Evolutionary conservation across 1,140 invertebrate genomes (phyloP).

Genomic region (Scaptomyza graminum): DNA sequence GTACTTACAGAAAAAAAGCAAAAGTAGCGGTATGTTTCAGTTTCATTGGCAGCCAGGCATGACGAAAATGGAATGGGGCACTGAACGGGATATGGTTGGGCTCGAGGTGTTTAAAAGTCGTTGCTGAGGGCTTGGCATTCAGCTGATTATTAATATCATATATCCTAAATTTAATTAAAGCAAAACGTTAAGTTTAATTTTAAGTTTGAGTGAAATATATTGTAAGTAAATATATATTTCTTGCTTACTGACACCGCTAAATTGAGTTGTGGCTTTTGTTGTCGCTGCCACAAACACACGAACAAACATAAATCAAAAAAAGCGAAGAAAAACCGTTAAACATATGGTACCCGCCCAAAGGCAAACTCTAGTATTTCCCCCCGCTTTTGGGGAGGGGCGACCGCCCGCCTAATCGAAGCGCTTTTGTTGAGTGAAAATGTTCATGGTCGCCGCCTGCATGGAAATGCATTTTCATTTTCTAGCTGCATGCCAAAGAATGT

Average conservation of each 20-base stretch:
- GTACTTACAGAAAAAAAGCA: conserved; percentile 58
- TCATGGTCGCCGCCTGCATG: conserved; percentile 48
- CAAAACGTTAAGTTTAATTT: conserved; percentile 50
- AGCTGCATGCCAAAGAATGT: conserved; percentile 25
- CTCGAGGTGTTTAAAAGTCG: conserved; percentile 24
- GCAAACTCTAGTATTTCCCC: conserved; percentile 5
- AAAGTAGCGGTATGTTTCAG: conserved; percentile 77
- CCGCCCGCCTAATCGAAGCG: conserved; percentile 45
- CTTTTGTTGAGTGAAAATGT: conserved; percentile 62
- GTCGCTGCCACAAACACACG: conserved; percentile 24
- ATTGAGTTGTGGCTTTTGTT: conserved; percentile 43
- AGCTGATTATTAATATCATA: conserved; percentile 13
- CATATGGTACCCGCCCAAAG: conserved; percentile 31
- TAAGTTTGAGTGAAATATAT: not conserved
- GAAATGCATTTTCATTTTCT: conserved; percentile 56
- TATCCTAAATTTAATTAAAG: conserved; percentile 53
- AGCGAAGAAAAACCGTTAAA: conserved; percentile 47
- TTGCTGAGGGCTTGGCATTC: not conserved
- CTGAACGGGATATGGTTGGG: conserved; percentile 5
- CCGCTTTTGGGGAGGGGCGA: not conserved
- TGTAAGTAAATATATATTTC: conserved; percentile 23
- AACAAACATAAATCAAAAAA: conserved; percentile 70
- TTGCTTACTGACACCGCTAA: conserved; percentile 48
- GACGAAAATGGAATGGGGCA: conserved; percentile 4
- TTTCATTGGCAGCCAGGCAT: conserved; percentile 66